Percentiles rank a stretch among this genome's conserved stretches.
These are phyloP conservation scores for Thymallus thymallus DNA, from an alignment of 2,113 vertebrate species.

Conservation along the genomic window DNA sequence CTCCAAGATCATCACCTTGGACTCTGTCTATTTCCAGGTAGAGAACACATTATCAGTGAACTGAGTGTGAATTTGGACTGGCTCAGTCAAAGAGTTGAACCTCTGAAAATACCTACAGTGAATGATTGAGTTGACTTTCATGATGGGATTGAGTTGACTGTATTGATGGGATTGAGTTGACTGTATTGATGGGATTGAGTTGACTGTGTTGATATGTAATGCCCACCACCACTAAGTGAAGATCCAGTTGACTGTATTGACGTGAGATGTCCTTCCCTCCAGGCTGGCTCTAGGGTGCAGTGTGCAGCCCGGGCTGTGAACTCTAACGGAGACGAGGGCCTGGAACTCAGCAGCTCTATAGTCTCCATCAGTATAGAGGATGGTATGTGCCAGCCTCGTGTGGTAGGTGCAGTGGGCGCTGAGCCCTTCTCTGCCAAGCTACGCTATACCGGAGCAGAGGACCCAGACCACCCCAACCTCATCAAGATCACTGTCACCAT, in stretches of 20 bases:
- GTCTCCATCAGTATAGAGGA: constrained; percentile 80
- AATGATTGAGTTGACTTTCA: too few species aligned
- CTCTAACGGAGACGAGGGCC: constrained; percentile 81
- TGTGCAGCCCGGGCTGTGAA: constrained; percentile 91
- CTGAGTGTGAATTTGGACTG: too few species aligned
- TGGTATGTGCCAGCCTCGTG: constrained; percentile 92
- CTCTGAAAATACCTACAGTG: too few species aligned
- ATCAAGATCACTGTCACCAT: constrained; percentile 92
- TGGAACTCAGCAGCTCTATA: constrained; percentile 84
- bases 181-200: too few species aligned
- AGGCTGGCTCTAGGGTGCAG: constrained; percentile 88
- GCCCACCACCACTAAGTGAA: too few species aligned
- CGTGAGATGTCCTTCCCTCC: too few species aligned
- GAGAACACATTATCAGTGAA: too few species aligned
- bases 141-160: too few species aligned
- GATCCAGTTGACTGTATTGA: too few species aligned
- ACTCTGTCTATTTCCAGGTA: constrained; percentile 89
- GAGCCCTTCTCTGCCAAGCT: constrained; percentile 95
- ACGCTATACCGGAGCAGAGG: constrained; percentile 86
- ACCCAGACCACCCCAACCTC: constrained; percentile 83
- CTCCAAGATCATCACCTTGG: constrained; percentile 88
- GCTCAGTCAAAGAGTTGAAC: too few species aligned
- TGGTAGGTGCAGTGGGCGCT: constrained; percentile 85
- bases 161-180: too few species aligned
- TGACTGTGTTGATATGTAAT: too few species aligned